phyloP scores from a whole-genome alignment of 2,888 invertebrate species.

The Volucella zonaria region DNA sequence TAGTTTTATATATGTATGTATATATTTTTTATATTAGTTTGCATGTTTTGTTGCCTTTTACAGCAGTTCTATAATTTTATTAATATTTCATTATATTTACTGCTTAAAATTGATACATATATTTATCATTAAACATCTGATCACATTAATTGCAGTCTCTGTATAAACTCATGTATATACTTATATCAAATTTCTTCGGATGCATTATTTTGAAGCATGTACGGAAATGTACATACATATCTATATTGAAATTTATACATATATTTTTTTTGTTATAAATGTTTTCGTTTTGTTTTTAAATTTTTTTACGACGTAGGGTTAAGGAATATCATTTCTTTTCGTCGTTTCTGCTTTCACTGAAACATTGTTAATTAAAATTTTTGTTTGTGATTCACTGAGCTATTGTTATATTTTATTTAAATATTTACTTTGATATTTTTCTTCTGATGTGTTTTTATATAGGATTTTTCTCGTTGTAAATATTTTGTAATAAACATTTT shows the following conservation, averaged over 20 bases:
- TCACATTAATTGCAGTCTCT: slow-evolving; percentile 83
- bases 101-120: slow-evolving; percentile 76
- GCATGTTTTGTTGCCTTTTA: slow-evolving; percentile 20
- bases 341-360: slow-evolving; percentile 70
- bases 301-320: slow-evolving; percentile 11
- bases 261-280: slow-evolving; percentile 32
- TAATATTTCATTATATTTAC: slow-evolving; percentile 51
- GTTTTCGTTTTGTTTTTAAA: slow-evolving; percentile 17
- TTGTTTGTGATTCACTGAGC: slow-evolving; percentile 77
- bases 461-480: slow-evolving; percentile 11
- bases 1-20: slow-evolving; percentile 41
- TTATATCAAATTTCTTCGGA: slow-evolving; percentile 74
- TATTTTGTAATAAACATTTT: slow-evolving; percentile 30
- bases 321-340: slow-evolving; percentile 64
- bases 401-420: slow-evolving; percentile 76
- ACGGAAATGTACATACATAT: slow-evolving; percentile 15
- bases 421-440: slow-evolving; percentile 39
- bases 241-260: slow-evolving; percentile 24
- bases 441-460: slow-evolving; percentile 1
- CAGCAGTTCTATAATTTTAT: slow-evolving; percentile 14
- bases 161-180: slow-evolving; percentile 79
- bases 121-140: slow-evolving; percentile 83
- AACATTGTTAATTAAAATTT: background rate
- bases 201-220: slow-evolving; percentile 2
- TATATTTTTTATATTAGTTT: slow-evolving; percentile 65